Conservation (phyloP, 1,140 invertebrate genomes). For the Aradophagus sp. region DNA sequence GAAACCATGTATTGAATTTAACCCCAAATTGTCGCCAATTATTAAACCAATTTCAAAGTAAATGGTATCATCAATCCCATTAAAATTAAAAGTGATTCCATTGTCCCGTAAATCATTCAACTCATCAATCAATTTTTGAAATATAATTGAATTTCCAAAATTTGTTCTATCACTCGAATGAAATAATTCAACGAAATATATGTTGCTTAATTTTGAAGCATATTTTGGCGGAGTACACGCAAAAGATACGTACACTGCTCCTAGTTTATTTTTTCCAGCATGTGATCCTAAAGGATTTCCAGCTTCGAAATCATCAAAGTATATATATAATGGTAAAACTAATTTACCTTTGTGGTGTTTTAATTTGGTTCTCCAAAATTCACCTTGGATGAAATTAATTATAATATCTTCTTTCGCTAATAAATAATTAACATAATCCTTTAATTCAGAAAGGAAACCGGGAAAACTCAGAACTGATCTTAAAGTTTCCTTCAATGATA, state of each 20-base stretch:
- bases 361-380: not conserved
- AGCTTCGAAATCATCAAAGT: conserved; percentile 1
- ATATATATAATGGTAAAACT: not conserved
- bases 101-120: conserved; percentile 33
- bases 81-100: conserved; percentile 19
- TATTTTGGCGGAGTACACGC: not conserved
- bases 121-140: conserved; percentile 34
- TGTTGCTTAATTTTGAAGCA: not conserved
- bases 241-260: not conserved
- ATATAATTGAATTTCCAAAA: conserved; percentile 28
- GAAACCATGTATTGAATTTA: conserved; percentile 26
- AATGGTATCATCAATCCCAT: conserved; percentile 8
- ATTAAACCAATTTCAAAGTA: conserved; percentile 12
- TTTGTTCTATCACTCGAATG: conserved; percentile 14
- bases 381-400: conserved; percentile 1
- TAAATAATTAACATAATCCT: not conserved
- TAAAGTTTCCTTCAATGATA: not conserved
- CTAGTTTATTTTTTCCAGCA: conserved; percentile 1
- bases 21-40: conserved; percentile 26
- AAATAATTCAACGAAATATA: not conserved
- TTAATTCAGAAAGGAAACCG: not conserved
- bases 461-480: not conserved
- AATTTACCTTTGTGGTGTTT: not conserved
- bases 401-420: not conserved
- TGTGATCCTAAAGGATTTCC: conserved; percentile 3